These are phyloP conservation scores for Stenolophus ochropezus DNA, from an alignment of 2,888 invertebrate genomes.

Conservation along the genomic window DNA sequence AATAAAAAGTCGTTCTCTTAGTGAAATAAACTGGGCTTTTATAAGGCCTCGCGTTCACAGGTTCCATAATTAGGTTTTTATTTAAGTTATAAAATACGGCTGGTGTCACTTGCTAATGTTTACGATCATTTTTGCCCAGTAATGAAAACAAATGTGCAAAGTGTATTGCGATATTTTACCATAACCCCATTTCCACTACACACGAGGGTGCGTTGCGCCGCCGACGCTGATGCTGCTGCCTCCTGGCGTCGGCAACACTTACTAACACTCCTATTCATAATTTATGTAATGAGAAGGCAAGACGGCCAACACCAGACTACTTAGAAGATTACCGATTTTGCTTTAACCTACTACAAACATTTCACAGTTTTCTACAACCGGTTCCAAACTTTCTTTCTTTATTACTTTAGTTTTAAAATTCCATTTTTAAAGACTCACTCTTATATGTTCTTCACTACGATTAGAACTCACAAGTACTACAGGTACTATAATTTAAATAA, in stretches of 20 bases:
- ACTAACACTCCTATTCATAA: slow-evolving; percentile 40
- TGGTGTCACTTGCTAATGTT: slow-evolving; percentile 60
- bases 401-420: too few species aligned
- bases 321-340: slow-evolving; percentile 42
- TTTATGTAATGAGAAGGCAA: slow-evolving; percentile 48
- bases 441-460: too few species aligned
- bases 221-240: slow-evolving; percentile 11
- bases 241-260: not conserved
- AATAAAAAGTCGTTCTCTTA: not conserved
- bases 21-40: not conserved
- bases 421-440: too few species aligned
- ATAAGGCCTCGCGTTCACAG: slow-evolving; percentile 30
- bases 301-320: not conserved
- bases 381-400: too few species aligned
- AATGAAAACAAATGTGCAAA: slow-evolving; percentile 63
- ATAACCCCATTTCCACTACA: slow-evolving; percentile 60
- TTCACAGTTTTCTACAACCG: not conserved
- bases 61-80: slow-evolving; percentile 59
- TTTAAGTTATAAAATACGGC: slow-evolving; percentile 57
- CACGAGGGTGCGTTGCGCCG: slow-evolving; percentile 31
- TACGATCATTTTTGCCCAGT: slow-evolving; percentile 60
- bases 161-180: slow-evolving; percentile 63
- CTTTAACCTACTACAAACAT: not conserved
- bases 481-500: too few species aligned
- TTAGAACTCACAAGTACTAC: too few species aligned